Evolutionary conservation across 1,140 invertebrate species (phyloP).

Genomic region (Anagrus nilaparvatae): DNA sequence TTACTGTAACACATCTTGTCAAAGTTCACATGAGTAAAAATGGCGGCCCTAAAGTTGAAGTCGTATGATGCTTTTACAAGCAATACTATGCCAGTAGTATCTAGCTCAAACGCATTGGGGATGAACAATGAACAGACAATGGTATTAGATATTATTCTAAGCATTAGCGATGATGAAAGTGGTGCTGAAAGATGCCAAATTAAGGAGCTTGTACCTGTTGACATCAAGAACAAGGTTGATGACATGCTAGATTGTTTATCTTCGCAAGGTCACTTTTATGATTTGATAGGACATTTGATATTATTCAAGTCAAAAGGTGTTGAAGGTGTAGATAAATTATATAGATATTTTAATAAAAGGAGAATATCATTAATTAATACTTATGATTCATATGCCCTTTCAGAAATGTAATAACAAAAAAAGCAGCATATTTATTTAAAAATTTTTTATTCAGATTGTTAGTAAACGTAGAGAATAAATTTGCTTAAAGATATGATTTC

Average conservation of each 20-base stretch:
- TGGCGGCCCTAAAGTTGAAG: slow-evolving; percentile 49
- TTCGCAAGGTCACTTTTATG: slow-evolving; percentile 37
- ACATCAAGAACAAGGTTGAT: slow-evolving; percentile 23
- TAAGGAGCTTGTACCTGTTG: slow-evolving; percentile 21
- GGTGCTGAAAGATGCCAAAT: slow-evolving; percentile 29
- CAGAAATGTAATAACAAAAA: too few relatives aligned
- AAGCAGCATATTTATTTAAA: slow-evolving; percentile 36
- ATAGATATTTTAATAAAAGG: too few relatives aligned
- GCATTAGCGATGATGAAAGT: slow-evolving; percentile 20
- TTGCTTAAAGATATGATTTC: slow-evolving; percentile 95
- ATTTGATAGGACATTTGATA: too few relatives aligned
- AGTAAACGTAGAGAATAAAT: too few relatives aligned
- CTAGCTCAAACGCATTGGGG: neutral
- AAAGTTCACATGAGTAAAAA: slow-evolving; percentile 87
- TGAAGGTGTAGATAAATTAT: too few relatives aligned
- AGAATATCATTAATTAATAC: too few relatives aligned
- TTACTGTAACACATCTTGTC: slow-evolving; percentile 71
- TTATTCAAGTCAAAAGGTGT: too few relatives aligned
- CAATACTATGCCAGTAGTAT: neutral
- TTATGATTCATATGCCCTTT: too few relatives aligned
- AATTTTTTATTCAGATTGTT: slow-evolving; percentile 30
- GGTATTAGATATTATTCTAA: slow-evolving; percentile 29
- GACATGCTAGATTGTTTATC: slow-evolving; percentile 33
- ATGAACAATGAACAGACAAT: slow-evolving; percentile 20
- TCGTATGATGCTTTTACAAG: neutral